Evolutionary conservation across 2,888 invertebrate species (phyloP).

Genomic region (Drosophila borborema): DNA sequence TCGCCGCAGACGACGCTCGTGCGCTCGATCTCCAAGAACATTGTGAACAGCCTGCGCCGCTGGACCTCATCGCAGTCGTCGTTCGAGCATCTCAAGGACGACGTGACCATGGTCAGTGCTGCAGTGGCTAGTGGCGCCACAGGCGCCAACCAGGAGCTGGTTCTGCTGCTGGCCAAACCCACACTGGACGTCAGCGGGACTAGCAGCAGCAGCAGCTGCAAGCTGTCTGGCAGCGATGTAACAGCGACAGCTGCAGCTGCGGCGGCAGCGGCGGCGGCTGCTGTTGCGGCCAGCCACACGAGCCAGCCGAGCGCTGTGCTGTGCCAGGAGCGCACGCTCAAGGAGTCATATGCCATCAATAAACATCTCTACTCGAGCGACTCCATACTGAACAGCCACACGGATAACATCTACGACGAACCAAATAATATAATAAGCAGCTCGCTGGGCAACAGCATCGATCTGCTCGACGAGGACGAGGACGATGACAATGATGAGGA

Average conservation of each 20-base stretch:
- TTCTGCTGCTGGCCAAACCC: slow-evolving; percentile 49
- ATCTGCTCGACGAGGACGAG: slow-evolving; percentile 73
- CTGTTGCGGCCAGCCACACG: slow-evolving; percentile 25
- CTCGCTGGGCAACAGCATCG: slow-evolving; percentile 82
- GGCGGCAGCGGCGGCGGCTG: not conserved
- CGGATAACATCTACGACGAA: slow-evolving; percentile 85
- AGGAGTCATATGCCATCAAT: slow-evolving; percentile 82
- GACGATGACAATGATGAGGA: slow-evolving; percentile 23
- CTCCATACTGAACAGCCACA: slow-evolving; percentile 83
- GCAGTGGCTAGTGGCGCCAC: slow-evolving; percentile 25
- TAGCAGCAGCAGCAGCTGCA: not conserved
- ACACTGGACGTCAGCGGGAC: slow-evolving; percentile 13
- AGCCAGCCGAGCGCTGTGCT: slow-evolving; percentile 8
- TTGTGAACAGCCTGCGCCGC: slow-evolving; percentile 78
- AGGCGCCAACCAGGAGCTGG: slow-evolving; percentile 50
- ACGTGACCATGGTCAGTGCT: slow-evolving; percentile 53
- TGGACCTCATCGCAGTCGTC: slow-evolving; percentile 84
- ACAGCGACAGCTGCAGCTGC: not conserved
- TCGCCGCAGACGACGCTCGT: slow-evolving; percentile 84
- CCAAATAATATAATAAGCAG: slow-evolving; percentile 84
- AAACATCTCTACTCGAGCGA: slow-evolving; percentile 85
- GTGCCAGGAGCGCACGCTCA: slow-evolving; percentile 61
- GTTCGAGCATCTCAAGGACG: slow-evolving; percentile 81
- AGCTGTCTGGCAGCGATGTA: slow-evolving; percentile 2
- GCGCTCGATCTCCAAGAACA: slow-evolving; percentile 82